Conservation (phyloP, 2,113 vertebrate genomes). For the Hypanus sabinus region DNA sequence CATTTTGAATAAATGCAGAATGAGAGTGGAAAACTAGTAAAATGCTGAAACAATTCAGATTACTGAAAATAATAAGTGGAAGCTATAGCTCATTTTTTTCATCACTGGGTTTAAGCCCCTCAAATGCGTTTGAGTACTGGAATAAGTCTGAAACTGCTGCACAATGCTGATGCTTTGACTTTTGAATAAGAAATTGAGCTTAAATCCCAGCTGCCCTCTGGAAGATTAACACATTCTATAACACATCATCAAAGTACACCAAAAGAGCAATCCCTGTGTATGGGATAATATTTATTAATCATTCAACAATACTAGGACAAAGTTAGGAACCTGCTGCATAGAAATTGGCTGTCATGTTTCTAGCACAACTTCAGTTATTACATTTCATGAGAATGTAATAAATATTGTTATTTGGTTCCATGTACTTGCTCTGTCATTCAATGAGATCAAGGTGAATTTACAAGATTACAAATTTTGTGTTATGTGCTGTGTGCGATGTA, state of each 20-base stretch:
- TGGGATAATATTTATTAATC: neutral
- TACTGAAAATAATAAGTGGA: neutral
- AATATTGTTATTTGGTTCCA: no score
- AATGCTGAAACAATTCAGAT: neutral
- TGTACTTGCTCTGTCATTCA: no score
- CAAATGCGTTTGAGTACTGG: neutral
- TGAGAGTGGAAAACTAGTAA: neutral
- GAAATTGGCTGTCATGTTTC: neutral
- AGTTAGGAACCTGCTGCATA: neutral
- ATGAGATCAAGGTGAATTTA: no score
- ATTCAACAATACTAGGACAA: neutral
- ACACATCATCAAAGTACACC: neutral
- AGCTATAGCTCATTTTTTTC: neutral
- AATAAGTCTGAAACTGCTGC: neutral
- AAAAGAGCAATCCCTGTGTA: neutral
- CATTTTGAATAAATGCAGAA: neutral
- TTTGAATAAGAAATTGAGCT: neutral
- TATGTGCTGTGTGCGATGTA: no score
- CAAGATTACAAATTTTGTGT: no score
- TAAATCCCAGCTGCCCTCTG: neutral
- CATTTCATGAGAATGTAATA: no score
- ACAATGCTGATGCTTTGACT: neutral
- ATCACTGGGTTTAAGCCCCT: neutral
- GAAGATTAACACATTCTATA: neutral
- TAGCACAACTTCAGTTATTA: no score